Percentiles rank a stretch among this genome's conserved stretches.
Conservation (phyloP, 2,888 invertebrate genomes). For the Nymphalis urticae region DNA sequence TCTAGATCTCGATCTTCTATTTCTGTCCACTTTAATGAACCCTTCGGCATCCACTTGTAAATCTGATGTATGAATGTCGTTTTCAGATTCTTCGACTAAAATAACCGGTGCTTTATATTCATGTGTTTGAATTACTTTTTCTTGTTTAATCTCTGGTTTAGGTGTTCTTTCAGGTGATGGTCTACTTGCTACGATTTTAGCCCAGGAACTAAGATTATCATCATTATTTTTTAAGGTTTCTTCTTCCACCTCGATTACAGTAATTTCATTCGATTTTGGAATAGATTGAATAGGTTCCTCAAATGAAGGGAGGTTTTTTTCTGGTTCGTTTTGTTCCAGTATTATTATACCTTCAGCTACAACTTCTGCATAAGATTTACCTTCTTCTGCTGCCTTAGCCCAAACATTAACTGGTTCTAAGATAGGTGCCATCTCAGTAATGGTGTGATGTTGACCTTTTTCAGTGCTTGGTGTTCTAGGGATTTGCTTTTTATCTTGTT, state of each 20-base stretch:
- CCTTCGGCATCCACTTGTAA: constrained; percentile 68
- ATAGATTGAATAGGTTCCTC: constrained; percentile 21
- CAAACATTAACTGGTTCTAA: constrained; percentile 63
- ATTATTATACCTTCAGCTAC: constrained; percentile 74
- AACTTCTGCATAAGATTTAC: constrained; percentile 87
- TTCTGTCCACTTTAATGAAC: constrained; percentile 74
- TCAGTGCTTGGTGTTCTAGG: constrained; percentile 20
- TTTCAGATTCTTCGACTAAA: constrained; percentile 63
- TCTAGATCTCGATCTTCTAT: constrained; percentile 78
- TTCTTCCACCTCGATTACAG: constrained; percentile 32
- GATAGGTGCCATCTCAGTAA: constrained; percentile 32
- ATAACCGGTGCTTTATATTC: constrained; percentile 60
- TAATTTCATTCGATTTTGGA: constrained; percentile 31
- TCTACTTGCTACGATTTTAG: constrained; percentile 65
- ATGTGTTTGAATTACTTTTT: constrained; percentile 41
- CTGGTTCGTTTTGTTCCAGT: constrained; percentile 41
- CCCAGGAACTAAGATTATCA: constrained; percentile 61
- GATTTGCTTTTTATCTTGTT: constrained; percentile 52
- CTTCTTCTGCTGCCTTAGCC: constrained; percentile 77
- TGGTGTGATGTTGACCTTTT: constrained; percentile 9
- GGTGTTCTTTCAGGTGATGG: constrained; percentile 59
- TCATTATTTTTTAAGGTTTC: constrained; percentile 31
- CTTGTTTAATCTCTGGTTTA: constrained; percentile 45
- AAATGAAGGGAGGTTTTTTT: constrained; percentile 21
- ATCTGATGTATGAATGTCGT: constrained; percentile 52